A percentile compares a stretch with the other conserved stretches of the same genome.
Evolutionary conservation across 64 coral and sea anemone species (phyloP).

Genomic region (Platygyra sinensis): DNA sequence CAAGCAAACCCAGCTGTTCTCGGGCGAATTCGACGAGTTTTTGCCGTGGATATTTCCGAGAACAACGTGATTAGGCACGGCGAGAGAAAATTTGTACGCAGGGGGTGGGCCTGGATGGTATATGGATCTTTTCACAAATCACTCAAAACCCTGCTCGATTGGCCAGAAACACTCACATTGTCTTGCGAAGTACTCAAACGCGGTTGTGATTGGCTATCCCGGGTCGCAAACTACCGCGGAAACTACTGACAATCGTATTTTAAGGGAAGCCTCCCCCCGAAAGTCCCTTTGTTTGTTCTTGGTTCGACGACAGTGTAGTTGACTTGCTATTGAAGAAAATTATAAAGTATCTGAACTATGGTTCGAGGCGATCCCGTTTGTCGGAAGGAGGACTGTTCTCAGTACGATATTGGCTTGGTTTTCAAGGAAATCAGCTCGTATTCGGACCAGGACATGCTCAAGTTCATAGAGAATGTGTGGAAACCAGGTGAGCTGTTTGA

Average conservation of each 20-base stretch:
- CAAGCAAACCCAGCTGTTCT: neutral
- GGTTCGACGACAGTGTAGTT: neutral
- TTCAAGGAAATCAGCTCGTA: slow-evolving; percentile 8
- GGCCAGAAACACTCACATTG: neutral
- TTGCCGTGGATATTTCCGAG: neutral
- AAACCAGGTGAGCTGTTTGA: too few species aligned
- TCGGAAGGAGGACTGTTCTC: slow-evolving; percentile 45
- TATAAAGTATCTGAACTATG: neutral
- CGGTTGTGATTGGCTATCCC: too few species aligned
- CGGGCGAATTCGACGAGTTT: neutral
- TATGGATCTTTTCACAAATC: neutral
- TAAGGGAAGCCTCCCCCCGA: neutral
- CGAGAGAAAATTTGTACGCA: neutral
- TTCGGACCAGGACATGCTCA: slow-evolving; percentile 21
- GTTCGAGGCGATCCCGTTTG: slow-evolving; percentile 39
- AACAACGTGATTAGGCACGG: slow-evolving; percentile 2
- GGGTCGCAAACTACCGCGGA: neutral
- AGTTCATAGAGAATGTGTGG: slow-evolving; percentile 50
- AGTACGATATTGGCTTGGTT: slow-evolving; percentile 31
- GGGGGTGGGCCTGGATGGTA: neutral
- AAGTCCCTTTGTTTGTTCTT: neutral
- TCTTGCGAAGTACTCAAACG: neutral
- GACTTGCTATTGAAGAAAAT: neutral
- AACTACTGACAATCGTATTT: neutral
- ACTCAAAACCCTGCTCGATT: neutral